Evolutionary conservation across 2,797 vertebrate species (phyloP).

Genomic region (Hydrophis major): DNA sequence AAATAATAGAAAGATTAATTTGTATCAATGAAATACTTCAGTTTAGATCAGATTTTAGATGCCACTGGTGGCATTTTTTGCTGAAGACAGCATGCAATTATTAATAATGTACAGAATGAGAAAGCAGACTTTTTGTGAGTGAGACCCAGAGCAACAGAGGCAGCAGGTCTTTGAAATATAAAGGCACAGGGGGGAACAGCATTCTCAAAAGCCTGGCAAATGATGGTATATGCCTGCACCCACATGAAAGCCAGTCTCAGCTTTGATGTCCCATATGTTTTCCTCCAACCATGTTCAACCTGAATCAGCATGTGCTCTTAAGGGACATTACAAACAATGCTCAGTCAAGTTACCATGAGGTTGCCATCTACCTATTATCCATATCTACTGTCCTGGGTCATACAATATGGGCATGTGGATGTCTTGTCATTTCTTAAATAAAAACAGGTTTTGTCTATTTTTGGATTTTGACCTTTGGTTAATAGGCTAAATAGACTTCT

Average conservation of each 20-base stretch:
- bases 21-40: neutral
- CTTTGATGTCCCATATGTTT: neutral
- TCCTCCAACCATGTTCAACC: neutral
- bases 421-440: neutral
- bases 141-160: constrained; percentile 27
- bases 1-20: neutral
- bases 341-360: neutral
- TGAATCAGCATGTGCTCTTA: neutral
- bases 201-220: constrained; percentile 12
- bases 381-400: neutral
- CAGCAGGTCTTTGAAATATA: constrained; percentile 50
- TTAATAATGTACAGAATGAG: constrained; percentile 50
- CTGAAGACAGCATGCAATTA: constrained; percentile 46
- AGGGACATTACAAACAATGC: neutral
- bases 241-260: neutral
- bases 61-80: constrained; percentile 32
- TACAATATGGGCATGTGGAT: neutral
- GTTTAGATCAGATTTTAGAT: neutral
- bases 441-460: neutral
- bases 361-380: neutral
- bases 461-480: neutral
- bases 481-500: neutral
- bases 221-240: neutral
- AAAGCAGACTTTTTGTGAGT: constrained; percentile 41
- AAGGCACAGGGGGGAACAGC: constrained; percentile 36